Conservation (phyloP, 1,140 invertebrate species). For the Bombus superbus region DNA sequence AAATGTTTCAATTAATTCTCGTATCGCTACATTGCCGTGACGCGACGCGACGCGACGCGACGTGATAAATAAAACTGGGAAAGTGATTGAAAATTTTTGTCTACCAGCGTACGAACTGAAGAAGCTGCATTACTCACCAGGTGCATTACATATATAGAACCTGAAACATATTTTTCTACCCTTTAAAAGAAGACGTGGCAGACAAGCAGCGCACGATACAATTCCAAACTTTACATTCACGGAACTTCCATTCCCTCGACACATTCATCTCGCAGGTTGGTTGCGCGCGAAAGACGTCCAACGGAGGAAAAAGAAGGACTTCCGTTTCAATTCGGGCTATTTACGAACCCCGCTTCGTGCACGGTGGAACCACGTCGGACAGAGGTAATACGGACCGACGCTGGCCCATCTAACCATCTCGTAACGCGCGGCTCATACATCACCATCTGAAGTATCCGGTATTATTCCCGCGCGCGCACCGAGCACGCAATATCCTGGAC, state of each 20-base stretch:
- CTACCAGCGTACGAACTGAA: not conserved
- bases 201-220: not conserved
- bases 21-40: too few species aligned
- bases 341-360: constrained; percentile 46
- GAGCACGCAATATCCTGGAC: constrained; percentile 65
- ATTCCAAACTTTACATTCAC: constrained; percentile 15
- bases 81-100: too few species aligned
- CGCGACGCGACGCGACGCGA: too few species aligned
- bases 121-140: not conserved
- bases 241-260: not conserved
- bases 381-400: constrained; percentile 60
- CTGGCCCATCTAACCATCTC: constrained; percentile 54
- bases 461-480: constrained; percentile 59
- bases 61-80: not conserved
- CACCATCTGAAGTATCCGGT: constrained; percentile 68
- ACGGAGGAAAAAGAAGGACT: constrained; percentile 15
- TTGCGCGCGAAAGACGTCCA: not conserved
- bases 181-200: not conserved
- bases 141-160: not conserved
- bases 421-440: constrained; percentile 58
- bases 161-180: not conserved
- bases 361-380: constrained; percentile 39
- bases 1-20: not conserved
- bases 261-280: constrained; percentile 22
- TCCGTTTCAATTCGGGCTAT: constrained; percentile 46